Conservation (phyloP, 2,888 invertebrate genomes). For the Dryocosmus kuriphilus region DNA sequence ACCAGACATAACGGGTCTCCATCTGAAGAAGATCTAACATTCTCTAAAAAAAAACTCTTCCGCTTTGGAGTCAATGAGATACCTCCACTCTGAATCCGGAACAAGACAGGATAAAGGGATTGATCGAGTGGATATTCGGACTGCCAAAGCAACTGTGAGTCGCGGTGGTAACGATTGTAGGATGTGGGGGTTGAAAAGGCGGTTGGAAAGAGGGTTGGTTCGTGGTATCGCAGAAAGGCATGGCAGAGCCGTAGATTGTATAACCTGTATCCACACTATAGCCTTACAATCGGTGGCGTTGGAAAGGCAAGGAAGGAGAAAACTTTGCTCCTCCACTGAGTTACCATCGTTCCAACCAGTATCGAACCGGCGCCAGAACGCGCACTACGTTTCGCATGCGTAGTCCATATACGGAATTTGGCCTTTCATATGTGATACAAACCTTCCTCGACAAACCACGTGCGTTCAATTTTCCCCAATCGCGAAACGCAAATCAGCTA, state of each 20-base stretch:
- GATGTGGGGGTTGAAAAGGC: slow-evolving; percentile 52
- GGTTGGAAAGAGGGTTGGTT: slow-evolving; percentile 51
- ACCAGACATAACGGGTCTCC: no score
- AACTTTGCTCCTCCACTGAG: slow-evolving; percentile 57
- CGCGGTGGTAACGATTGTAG: slow-evolving; percentile 58
- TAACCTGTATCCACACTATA: slow-evolving; percentile 36
- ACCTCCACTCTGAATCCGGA: neutral
- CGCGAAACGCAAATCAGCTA: neutral
- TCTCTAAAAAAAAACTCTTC: neutral
- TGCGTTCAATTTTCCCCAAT: slow-evolving; percentile 23
- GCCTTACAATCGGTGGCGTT: slow-evolving; percentile 41
- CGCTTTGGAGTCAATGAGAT: neutral
- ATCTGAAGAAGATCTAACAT: neutral
- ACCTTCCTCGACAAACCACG: slow-evolving; percentile 19
- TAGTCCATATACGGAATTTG: slow-evolving; percentile 36
- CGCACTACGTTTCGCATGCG: slow-evolving; percentile 46
- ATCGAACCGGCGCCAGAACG: slow-evolving; percentile 75
- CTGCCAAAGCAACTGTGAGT: slow-evolving; percentile 49
- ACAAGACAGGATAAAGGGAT: slow-evolving; percentile 62
- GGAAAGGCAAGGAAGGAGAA: slow-evolving; percentile 58
- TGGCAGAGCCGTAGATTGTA: neutral
- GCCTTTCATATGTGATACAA: neutral
- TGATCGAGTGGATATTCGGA: slow-evolving; percentile 59
- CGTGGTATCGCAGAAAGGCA: slow-evolving; percentile 41
- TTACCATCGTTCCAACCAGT: slow-evolving; percentile 66